These are phyloP conservation scores for Leptinotarsa tumamoca DNA, from an alignment of 2,888 invertebrate genomes.

Conservation along the genomic window DNA sequence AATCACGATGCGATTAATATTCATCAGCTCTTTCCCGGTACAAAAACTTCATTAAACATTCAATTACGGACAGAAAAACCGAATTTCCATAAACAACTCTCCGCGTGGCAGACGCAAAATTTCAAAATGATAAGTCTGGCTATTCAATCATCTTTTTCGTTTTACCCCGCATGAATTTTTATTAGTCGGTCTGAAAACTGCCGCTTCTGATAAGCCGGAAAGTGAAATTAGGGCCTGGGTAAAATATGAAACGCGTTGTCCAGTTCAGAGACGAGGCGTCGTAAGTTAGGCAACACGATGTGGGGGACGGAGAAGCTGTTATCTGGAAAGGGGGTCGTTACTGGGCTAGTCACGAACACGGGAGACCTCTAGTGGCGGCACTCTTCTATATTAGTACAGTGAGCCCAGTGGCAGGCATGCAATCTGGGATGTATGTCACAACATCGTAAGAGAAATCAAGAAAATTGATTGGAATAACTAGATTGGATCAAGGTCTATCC, in stretches of 20 bases:
- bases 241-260: constrained; percentile 45
- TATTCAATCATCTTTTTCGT: constrained; percentile 23
- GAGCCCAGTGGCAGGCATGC: neutral
- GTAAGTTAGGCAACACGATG: constrained; percentile 35
- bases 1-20: constrained; percentile 7
- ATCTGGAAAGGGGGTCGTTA: constrained; percentile 41
- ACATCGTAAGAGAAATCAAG: no score
- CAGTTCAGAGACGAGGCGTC: constrained; percentile 45
- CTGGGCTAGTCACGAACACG: constrained; percentile 42
- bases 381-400: constrained; percentile 30
- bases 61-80: constrained; percentile 18
- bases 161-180: constrained; percentile 26
- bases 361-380: constrained; percentile 31
- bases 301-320: constrained; percentile 29
- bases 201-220: constrained; percentile 21
- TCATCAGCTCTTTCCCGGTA: neutral
- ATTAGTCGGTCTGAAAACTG: constrained; percentile 26
- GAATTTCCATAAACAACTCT: constrained; percentile 14
- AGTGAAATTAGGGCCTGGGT: constrained; percentile 45
- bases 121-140: constrained; percentile 12
- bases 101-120: constrained; percentile 19
- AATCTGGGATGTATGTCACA: neutral
- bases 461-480: no score
- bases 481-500: no score
- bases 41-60: constrained; percentile 18